A percentile compares a stretch with the other conserved stretches of the same genome.
Conservation (phyloP, 2,888 invertebrate genomes). For the Melikaiella ostensackeni region DNA sequence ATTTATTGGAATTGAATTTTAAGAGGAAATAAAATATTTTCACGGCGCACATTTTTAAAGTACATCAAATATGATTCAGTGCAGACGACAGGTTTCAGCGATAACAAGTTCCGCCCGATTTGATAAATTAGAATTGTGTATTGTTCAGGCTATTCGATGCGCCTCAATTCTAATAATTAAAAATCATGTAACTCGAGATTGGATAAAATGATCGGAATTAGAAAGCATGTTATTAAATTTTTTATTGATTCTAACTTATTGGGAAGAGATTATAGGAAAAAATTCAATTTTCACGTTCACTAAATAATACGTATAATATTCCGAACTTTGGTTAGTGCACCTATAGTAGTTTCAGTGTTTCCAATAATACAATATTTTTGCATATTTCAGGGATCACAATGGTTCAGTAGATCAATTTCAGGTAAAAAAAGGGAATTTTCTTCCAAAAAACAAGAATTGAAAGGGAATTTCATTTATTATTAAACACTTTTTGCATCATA, state of each 20-base stretch:
- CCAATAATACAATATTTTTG: too few relatives aligned
- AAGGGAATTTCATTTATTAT: too few relatives aligned
- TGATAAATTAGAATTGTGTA: slow-evolving; percentile 12
- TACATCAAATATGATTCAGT: background rate
- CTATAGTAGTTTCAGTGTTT: too few relatives aligned
- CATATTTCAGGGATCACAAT: too few relatives aligned
- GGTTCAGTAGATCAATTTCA: too few relatives aligned
- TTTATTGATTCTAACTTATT: background rate
- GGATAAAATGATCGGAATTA: background rate
- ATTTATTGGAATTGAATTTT: background rate
- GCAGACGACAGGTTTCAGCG: background rate
- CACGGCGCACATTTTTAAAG: background rate
- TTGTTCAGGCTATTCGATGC: background rate
- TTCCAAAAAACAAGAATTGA: too few relatives aligned
- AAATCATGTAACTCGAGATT: background rate
- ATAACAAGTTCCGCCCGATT: slow-evolving; percentile 27
- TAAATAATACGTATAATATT: too few relatives aligned
- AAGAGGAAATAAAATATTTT: background rate
- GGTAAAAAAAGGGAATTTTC: too few relatives aligned
- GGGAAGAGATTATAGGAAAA: too few relatives aligned
- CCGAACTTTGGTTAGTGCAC: too few relatives aligned
- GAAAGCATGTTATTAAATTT: background rate
- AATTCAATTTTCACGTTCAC: too few relatives aligned
- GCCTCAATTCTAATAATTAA: background rate
- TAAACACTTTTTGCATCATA: too few relatives aligned